These are phyloP conservation scores for Amiota communis DNA, from an alignment of 2,888 invertebrate genomes.

Conservation along the genomic window DNA sequence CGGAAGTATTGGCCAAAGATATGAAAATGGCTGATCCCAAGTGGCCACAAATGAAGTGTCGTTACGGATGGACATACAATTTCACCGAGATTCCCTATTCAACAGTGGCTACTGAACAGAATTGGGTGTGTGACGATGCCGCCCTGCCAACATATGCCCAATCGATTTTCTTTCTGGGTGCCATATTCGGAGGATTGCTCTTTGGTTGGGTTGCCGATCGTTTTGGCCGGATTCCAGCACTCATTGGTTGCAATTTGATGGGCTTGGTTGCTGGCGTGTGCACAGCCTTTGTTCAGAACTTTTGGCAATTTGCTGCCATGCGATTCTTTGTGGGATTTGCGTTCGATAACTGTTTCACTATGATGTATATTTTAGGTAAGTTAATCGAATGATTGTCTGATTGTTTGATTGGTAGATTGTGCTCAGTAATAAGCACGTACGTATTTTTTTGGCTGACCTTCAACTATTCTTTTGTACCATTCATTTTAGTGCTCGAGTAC, in stretches of 20 bases:
- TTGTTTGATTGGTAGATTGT: background rate
- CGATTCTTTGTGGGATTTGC: constrained; percentile 90
- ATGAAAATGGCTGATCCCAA: constrained; percentile 76
- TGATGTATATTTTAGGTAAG: constrained; percentile 94
- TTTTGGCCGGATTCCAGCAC: constrained; percentile 87
- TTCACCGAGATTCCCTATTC: constrained; percentile 85
- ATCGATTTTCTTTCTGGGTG: constrained; percentile 90
- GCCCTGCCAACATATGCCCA: constrained; percentile 85
- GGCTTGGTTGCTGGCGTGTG: constrained; percentile 82
- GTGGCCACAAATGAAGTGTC: constrained; percentile 82
- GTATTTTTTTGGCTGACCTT: background rate
- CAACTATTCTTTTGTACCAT: constrained; percentile 17
- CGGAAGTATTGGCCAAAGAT: constrained; percentile 77
- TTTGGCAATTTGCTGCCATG: constrained; percentile 85
- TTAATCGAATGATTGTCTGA: constrained; percentile 29
- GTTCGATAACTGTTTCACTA: constrained; percentile 92
- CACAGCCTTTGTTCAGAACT: constrained; percentile 82
- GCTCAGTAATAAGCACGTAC: background rate
- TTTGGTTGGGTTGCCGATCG: constrained; percentile 92
- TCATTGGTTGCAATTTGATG: constrained; percentile 83
- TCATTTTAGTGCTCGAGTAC: constrained; percentile 84
- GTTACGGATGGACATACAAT: constrained; percentile 88
- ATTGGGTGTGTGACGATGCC: constrained; percentile 90
- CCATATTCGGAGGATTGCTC: constrained; percentile 87
- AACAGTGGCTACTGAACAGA: constrained; percentile 88